These are phyloP conservation scores for Enchytraeus crypticus DNA, from an alignment of 2,888 invertebrate species.

Conservation along the genomic window DNA sequence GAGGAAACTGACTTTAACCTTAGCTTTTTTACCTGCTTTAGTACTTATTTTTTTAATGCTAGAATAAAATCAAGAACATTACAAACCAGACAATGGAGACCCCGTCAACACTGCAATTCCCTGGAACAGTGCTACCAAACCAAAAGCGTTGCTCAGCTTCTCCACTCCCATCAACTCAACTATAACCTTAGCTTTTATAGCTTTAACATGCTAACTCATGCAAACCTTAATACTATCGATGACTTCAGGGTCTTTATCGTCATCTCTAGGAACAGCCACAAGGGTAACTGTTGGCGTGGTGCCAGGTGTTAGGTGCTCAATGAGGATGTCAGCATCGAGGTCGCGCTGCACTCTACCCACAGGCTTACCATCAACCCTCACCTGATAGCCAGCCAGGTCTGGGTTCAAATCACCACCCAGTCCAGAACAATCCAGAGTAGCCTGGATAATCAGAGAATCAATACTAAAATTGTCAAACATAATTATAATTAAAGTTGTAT, in stretches of 20 bases:
- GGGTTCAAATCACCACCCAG: slow-evolving; percentile 30
- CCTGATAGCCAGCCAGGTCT: slow-evolving; percentile 40
- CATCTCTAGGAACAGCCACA: slow-evolving; percentile 37
- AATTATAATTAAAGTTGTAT: too few species aligned
- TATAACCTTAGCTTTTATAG: too few species aligned
- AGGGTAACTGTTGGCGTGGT: slow-evolving; percentile 34
- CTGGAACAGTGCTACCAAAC: slow-evolving; percentile 51
- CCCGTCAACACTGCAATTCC: slow-evolving; percentile 24
- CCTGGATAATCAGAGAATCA: not conserved
- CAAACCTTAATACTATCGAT: not conserved
- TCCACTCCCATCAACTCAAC: slow-evolving; percentile 35
- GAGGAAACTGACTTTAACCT: too few species aligned
- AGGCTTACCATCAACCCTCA: slow-evolving; percentile 42
- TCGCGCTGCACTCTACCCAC: slow-evolving; percentile 36
- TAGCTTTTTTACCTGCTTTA: too few species aligned
- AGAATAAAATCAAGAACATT: not conserved
- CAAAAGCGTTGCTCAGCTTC: slow-evolving; percentile 52
- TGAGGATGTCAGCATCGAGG: slow-evolving; percentile 37
- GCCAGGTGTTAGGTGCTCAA: slow-evolving; percentile 46
- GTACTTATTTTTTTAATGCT: too few species aligned
- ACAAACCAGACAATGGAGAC: slow-evolving; percentile 23
- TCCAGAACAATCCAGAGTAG: not conserved
- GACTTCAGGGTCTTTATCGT: not conserved
- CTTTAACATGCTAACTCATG: too few species aligned
- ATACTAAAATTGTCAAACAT: too few species aligned